phyloP scores from a whole-genome alignment of 2,113 vertebrate species.

The Ceyx cyanopectus region DNA sequence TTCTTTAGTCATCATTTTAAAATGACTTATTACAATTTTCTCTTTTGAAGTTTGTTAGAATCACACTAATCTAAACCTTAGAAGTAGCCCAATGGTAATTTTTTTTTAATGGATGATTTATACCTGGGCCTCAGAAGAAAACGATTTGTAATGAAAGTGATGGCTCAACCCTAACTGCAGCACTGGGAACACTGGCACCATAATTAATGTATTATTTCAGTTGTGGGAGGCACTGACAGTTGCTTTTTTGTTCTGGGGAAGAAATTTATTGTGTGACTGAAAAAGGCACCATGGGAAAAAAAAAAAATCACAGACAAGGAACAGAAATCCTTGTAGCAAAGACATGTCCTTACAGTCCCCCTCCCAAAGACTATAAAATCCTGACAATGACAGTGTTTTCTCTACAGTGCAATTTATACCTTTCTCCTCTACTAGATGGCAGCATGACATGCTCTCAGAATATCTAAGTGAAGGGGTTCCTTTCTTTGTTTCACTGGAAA shows the following conservation, averaged over 20 bases:
- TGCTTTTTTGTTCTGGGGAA: slow-evolving; percentile 52
- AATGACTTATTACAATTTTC: slow-evolving; percentile 1
- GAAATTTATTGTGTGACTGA: slow-evolving; percentile 50
- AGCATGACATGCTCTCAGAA: slow-evolving; percentile 37
- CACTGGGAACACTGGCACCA: slow-evolving; percentile 7
- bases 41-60: slow-evolving; percentile 23
- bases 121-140: neutral
- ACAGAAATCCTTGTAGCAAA: slow-evolving; percentile 32
- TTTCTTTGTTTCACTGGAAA: neutral
- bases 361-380: neutral
- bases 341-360: neutral
- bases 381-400: neutral
- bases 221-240: slow-evolving; percentile 30
- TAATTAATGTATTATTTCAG: slow-evolving; percentile 58
- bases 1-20: slow-evolving; percentile 23
- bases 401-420: neutral
- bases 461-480: neutral
- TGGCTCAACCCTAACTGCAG: slow-evolving; percentile 48
- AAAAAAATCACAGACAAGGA: neutral
- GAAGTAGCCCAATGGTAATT: neutral
- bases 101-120: neutral
- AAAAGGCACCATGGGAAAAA: neutral
- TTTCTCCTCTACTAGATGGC: slow-evolving; percentile 71
- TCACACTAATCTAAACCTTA: slow-evolving; percentile 3
- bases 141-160: slow-evolving; percentile 48